Base-by-base conservation (phyloP, 2,888 invertebrate species). In the Cyclophora albipunctata region DNA sequence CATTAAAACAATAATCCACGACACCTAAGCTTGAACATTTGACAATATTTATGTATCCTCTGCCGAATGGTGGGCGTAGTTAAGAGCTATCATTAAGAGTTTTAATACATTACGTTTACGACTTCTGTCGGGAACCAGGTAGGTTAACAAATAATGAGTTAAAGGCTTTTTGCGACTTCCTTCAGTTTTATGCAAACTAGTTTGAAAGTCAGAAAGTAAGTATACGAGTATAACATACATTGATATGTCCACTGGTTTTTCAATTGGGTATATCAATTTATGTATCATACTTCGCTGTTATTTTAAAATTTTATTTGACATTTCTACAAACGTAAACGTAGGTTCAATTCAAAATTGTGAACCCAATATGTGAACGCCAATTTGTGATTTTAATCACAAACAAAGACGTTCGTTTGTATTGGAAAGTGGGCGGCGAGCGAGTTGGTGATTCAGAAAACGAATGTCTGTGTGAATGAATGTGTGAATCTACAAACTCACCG, bases 31-130 rank as follows among this genome's bases (percentile, higher is more conserved):
- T 64, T 69, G 69, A 71, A 70, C 67, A 64, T 20, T 20, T 20
- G 20, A 60, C 63, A 72, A 79, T 82, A 83, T 84, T 84, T 83
- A 83, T 80, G 72, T 76, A 75, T 78, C 72, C 75, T 70, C 55
- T 73, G 81, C 79, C 44, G 50, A 55, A 52, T 50, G 50, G 76
- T 78, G 69, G 75, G 77, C 67, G 76, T 63, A 46, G 46, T 50
- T 50, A 64, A 54, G 46, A 52, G 58, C 57, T 45, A 48, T 69
- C 62, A 66, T 62, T 53, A 55, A 61, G 59, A 48, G 52, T 34
- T 43, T 52, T 60, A 64, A 62, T 55, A 54, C 53, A 57, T 62
- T 67, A 66, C 60, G 60, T 45, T 64, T 49, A 46, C 51, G 50
- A 50, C 51, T 37, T 5, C 5, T 4, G 37, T 37, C 5, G 4